These are phyloP conservation scores for Ectemnius cavifrons DNA, from an alignment of 2,888 invertebrate species.

Conservation along the genomic window DNA sequence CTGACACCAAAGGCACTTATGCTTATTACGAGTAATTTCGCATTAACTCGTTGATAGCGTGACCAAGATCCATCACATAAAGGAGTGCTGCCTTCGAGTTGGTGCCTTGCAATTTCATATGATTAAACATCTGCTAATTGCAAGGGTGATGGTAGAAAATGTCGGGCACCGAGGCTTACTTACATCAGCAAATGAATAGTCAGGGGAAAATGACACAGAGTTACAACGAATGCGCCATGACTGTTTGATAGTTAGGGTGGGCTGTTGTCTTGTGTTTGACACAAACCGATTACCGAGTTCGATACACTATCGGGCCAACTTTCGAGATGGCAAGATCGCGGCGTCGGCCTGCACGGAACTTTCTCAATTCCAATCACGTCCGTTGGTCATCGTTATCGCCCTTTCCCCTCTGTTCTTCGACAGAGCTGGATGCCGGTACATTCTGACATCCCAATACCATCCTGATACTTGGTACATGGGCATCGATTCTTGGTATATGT, in stretches of 20 bases:
- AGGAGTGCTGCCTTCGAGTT: neutral
- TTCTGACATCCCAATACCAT: neutral
- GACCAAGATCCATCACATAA: neutral
- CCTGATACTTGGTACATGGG: neutral
- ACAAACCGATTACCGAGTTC: slow-evolving; percentile 44
- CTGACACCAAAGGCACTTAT: neutral
- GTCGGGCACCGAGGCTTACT: neutral
- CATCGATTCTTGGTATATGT: neutral
- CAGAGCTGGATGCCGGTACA: no score
- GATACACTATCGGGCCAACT: slow-evolving; percentile 31
- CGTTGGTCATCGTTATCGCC: slow-evolving; percentile 65
- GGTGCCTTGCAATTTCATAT: neutral
- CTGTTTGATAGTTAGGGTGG: neutral
- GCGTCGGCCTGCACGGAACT: slow-evolving; percentile 36
- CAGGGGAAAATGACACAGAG: no score
- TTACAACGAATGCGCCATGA: neutral
- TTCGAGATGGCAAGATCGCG: slow-evolving; percentile 35
- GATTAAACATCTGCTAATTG: neutral
- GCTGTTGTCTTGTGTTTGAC: neutral
- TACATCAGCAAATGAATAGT: neutral
- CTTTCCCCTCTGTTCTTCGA: slow-evolving; percentile 40
- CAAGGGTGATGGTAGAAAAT: neutral
- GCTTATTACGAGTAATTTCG: slow-evolving; percentile 1
- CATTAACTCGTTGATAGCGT: slow-evolving; percentile 2
- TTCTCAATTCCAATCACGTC: slow-evolving; percentile 69